Evolutionary conservation across 1,140 invertebrate species (phyloP), one percentile per base, ranked within the genome.

Genomic region (Ylistrum balloti): DNA sequence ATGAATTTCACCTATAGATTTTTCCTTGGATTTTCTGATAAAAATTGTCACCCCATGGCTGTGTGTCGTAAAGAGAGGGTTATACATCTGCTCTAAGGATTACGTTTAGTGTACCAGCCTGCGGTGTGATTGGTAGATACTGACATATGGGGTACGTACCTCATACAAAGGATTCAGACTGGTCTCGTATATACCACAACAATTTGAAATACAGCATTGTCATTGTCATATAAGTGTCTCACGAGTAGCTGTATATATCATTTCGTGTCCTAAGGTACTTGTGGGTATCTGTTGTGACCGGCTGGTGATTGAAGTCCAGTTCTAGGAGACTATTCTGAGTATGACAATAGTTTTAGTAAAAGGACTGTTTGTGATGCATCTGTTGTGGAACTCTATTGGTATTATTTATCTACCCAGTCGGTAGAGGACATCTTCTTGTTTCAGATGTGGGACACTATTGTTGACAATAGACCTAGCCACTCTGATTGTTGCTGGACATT

Each of bases 1-100:
- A 74, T 74, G 17, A 74, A 17, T n/a, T 74, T 74, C 56, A 74
- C 56, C 56, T 74, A 74, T 74, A 74, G 56, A 74, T 74, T 74
- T 48, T 74, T n/a, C 22, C 17, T 74, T 9, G 56, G 17, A 17
- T 74, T 74, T 74, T n/a, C 22, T 17, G 56, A 74, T 74, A 74
- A 74, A 74, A 74, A 74, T 74, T 74, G 56, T 74, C 22, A 74
- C 56, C 22, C 56, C 56, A 74, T 74, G 22, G 5, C 20, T n/a
- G 56, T 74, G 56, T 74, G 22, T 74, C 5, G 3, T 74, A 28
- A 1, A 2, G 56, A 28, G 56, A 28, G 9, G 7, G 56, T 28
- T 74, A 28, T 17, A 74, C 56, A 28, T 74, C 56, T 74, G 56
- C 11, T 74, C 2, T n/a, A 5, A 1, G 22, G 56, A 74, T 28